Evolutionary conservation across 2,797 vertebrate species (phyloP), one percentile per base, ranked within the genome.

Genomic region (Hozukius guyotensis): DNA sequence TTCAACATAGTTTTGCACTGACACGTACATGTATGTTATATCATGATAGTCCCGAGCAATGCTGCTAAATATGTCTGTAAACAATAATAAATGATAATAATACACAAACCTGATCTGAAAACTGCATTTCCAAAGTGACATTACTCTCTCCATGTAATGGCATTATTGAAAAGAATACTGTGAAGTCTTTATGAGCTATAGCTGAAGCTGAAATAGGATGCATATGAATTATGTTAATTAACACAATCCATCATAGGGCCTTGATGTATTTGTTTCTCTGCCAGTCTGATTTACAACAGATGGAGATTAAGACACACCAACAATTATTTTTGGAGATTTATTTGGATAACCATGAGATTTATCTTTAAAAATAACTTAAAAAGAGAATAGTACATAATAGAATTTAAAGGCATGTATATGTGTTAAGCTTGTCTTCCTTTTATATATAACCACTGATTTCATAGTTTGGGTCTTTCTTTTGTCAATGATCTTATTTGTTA

Each of bases 221-320:
- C 49, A 77, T 78, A 24, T 77, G 20, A 83, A 81, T 86, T 18
- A 71, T 65, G 72, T 76, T 86, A 84, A 89, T 91, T 80, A 85
- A 57, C 49, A 53, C 42, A 49, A 82, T 85, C 66, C 34, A 87
- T 87, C 79, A 75, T 59, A 60, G 55, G 60, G 38, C 60, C 46
- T 72, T 72, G 59, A 80, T 84, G 27, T 65, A 53, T 75, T 25
- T 78, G 61, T n/a, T 8, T 80, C 20, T 53, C 13, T 79, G 74
- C 31, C 34, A 46, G 52, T 68, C 62, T 69, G 60, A 84, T 69
- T 85, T 60, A 75, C 29, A 70, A 64, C 32, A 64, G 6, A n/a
- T 0, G 18, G 46, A 49, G 20, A 79, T 69, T 60, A 25, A n/a
- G 24, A 46, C 25, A 20, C 2, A 29, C 2, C 16, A n/a, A 27